Percentiles rank a stretch among this genome's conserved stretches.
Conservation (phyloP, 2,113 vertebrate species). For the Sula dactylatra region DNA sequence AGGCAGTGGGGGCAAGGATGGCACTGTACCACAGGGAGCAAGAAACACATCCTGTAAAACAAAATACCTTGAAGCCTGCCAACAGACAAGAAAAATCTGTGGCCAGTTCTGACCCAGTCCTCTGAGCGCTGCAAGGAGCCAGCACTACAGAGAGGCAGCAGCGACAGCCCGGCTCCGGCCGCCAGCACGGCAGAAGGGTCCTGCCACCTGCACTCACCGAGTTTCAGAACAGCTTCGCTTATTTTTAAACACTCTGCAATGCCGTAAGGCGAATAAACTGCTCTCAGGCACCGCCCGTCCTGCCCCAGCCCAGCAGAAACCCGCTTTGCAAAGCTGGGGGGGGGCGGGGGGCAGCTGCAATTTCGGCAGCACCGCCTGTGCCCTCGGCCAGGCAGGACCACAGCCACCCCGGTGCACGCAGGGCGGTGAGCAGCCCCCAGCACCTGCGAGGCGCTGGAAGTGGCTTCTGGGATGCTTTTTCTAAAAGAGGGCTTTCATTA, state of each 20-base stretch:
- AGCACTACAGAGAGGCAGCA: neutral
- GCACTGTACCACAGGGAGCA: neutral
- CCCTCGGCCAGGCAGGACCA: neutral
- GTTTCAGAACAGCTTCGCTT: neutral
- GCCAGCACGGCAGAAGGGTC: neutral
- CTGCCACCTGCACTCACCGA: neutral
- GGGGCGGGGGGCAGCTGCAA: neutral
- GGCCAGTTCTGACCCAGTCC: neutral
- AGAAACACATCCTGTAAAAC: neutral
- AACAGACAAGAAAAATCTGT: accelerated
- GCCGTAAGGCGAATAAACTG: neutral
- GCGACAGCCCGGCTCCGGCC: neutral
- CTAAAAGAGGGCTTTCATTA: accelerated
- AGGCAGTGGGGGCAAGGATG: no score
- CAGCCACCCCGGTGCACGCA: accelerated
- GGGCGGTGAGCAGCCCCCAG: neutral
- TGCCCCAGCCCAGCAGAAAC: neutral
- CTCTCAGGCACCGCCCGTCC: neutral
- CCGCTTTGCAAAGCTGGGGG: neutral
- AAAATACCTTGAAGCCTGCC: neutral
- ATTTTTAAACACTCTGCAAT: neutral
- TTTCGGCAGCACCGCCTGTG: neutral
- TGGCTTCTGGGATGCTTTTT: neutral
- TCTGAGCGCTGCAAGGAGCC: neutral
- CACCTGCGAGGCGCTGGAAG: accelerated